These are phyloP conservation scores for Graptemys geographica DNA, from an alignment of 2,797 vertebrate species.

Conservation along the genomic window DNA sequence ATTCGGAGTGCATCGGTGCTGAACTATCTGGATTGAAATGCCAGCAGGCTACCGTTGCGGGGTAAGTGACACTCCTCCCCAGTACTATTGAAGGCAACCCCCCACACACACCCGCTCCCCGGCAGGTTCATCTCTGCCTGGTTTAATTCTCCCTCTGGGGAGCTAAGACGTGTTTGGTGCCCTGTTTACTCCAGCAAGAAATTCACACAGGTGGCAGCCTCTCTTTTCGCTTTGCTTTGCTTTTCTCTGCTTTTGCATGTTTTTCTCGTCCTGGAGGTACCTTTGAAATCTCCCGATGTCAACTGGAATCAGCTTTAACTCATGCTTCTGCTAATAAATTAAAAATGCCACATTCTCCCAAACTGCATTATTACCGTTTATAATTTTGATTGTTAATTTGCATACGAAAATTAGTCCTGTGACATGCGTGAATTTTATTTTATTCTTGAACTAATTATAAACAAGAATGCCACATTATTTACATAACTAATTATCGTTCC, in stretches of 20 bases:
- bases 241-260: neutral
- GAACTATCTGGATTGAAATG: neutral
- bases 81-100: neutral
- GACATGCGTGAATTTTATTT: conserved; percentile 94
- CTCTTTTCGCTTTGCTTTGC: neutral
- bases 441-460: conserved; percentile 98
- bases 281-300: conserved; percentile 82
- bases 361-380: conserved; percentile 98
- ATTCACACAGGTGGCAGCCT: conserved; percentile 60
- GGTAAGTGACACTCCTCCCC: neutral
- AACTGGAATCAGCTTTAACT: conserved; percentile 85
- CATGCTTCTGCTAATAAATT: conserved; percentile 89
- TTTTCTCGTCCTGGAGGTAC: conserved; percentile 67
- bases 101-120: neutral
- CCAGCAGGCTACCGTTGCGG: neutral
- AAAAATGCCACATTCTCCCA: conserved; percentile 89
- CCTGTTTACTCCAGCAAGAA: neutral
- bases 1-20: neutral
- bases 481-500: conserved; percentile 99
- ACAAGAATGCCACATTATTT: conserved; percentile 99
- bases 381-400: conserved; percentile 99
- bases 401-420: conserved; percentile 98
- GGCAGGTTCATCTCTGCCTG: neutral
- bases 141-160: neutral
- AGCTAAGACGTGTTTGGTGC: too few relatives aligned